These are phyloP conservation scores for Drosophila parvula DNA, from an alignment of 1,140 invertebrate species.

Conservation along the genomic window DNA sequence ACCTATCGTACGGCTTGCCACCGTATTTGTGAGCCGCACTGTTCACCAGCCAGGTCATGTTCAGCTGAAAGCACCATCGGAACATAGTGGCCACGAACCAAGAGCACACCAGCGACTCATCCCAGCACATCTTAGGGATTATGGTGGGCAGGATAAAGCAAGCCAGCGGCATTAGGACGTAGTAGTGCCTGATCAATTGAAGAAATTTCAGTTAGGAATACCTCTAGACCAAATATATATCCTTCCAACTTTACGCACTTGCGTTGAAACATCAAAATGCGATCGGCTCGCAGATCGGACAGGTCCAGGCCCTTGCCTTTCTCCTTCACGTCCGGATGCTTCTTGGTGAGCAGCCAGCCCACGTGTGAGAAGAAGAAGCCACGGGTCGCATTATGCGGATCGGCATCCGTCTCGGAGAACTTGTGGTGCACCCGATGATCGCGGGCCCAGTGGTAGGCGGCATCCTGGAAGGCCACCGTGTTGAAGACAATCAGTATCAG, in stretches of 20 bases:
- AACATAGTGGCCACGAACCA: slow-evolving; percentile 93
- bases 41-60: slow-evolving; percentile 98
- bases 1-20: slow-evolving; percentile 95
- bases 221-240: too few species aligned
- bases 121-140: slow-evolving; percentile 93
- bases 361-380: slow-evolving; percentile 99
- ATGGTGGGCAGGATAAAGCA: slow-evolving; percentile 95
- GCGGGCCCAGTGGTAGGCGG: slow-evolving; percentile 96
- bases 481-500: slow-evolving; percentile 92
- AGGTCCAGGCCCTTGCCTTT: slow-evolving; percentile 95
- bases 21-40: slow-evolving; percentile 97
- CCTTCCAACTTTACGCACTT: slow-evolving; percentile 90
- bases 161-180: slow-evolving; percentile 89
- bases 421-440: slow-evolving; percentile 99
- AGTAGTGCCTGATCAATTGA: neutral
- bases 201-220: neutral
- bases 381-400: slow-evolving; percentile 96
- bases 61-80: slow-evolving; percentile 94
- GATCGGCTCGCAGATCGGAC: slow-evolving; percentile 93
- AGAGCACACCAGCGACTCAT: slow-evolving; percentile 89
- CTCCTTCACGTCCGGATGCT: slow-evolving; percentile 94
- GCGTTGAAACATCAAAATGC: slow-evolving; percentile 93
- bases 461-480: slow-evolving; percentile 95
- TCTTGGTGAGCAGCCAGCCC: slow-evolving; percentile 95
- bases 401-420: slow-evolving; percentile 97